A percentile compares a stretch with the other conserved stretches of the same genome.
Evolutionary conservation across 2,797 vertebrate genomes (phyloP).

Genomic region (Halcyon chelicuti): DNA sequence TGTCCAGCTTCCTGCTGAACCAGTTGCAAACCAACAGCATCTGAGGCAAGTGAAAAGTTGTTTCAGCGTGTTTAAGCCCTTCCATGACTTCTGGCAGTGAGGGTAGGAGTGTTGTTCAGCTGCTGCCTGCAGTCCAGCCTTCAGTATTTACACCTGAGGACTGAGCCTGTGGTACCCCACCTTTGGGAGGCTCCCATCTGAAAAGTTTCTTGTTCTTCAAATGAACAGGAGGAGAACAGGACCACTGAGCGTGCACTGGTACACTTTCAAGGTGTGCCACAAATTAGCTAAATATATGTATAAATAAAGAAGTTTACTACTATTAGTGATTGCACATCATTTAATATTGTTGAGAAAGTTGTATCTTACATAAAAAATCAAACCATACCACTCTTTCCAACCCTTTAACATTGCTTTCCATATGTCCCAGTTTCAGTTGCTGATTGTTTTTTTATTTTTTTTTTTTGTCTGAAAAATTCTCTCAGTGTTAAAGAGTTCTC

Average conservation of each 20-base stretch:
- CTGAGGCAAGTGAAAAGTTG: background rate
- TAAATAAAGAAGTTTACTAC: background rate
- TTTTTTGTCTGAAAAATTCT: background rate
- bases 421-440: background rate
- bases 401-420: background rate
- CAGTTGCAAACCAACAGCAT: background rate
- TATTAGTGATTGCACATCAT: background rate
- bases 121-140: background rate
- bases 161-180: background rate
- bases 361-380: background rate
- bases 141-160: background rate
- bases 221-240: background rate
- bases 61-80: background rate
- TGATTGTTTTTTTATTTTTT: background rate
- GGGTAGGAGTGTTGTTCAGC: background rate
- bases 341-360: background rate
- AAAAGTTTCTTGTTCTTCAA: background rate
- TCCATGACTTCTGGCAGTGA: background rate
- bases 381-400: background rate
- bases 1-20: background rate
- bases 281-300: too few relatives aligned
- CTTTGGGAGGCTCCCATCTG: background rate
- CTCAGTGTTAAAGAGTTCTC: background rate
- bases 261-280: background rate
- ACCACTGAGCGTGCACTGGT: rapidly evolving